Conservation (phyloP, 1,140 invertebrate species). For the Monomorium pharaonis region DNA sequence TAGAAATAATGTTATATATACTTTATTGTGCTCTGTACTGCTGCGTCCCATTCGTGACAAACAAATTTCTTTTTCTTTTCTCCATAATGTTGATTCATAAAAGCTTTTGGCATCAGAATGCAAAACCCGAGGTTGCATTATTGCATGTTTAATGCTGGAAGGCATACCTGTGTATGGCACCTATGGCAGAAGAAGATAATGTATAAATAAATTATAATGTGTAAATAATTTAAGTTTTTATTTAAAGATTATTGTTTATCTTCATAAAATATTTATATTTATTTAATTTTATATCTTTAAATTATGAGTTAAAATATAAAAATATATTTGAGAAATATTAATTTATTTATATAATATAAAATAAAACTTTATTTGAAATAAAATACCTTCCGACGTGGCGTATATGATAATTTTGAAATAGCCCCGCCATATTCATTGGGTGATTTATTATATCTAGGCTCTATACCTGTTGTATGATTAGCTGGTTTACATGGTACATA, state of each 20-base stretch:
- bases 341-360: not conserved
- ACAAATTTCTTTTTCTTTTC: constrained; percentile 76
- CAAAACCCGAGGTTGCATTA: constrained; percentile 71
- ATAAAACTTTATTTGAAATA: not conserved
- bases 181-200: constrained; percentile 41
- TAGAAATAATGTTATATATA: constrained; percentile 14
- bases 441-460: constrained; percentile 72
- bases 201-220: not conserved
- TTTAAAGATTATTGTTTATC: not conserved
- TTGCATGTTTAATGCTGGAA: constrained; percentile 62
- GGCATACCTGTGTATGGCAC: constrained; percentile 63
- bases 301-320: not conserved
- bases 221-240: not conserved
- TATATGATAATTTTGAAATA: constrained; percentile 49
- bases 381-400: constrained; percentile 60
- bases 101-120: constrained; percentile 70
- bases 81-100: constrained; percentile 78
- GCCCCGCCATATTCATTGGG: constrained; percentile 53
- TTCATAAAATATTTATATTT: not conserved
- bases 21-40: not conserved
- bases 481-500: constrained; percentile 78
- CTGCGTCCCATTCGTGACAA: constrained; percentile 74
- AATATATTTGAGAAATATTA: not conserved
- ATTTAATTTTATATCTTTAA: not conserved
- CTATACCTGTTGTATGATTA: constrained; percentile 76